phyloP scores from a whole-genome alignment of 2,888 invertebrate genomes.

The Bombylius major region DNA sequence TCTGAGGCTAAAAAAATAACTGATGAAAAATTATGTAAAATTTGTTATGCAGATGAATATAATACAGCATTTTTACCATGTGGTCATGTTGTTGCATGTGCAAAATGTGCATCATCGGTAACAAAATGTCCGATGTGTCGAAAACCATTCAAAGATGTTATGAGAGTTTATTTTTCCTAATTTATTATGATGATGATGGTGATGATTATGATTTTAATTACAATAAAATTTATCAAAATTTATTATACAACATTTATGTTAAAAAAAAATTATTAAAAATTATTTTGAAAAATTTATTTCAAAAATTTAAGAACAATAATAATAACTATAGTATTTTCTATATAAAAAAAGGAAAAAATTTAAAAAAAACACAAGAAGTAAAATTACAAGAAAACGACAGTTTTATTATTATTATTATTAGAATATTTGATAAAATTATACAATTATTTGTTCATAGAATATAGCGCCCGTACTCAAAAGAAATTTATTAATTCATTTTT shows the following conservation, averaged over 20 bases:
- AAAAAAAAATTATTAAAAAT: not conserved
- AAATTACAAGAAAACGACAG: too few relatives aligned
- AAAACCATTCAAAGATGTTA: conserved; percentile 47
- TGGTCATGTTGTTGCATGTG: conserved; percentile 87
- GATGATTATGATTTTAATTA: not conserved
- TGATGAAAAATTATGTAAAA: conserved; percentile 68
- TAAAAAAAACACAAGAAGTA: too few relatives aligned
- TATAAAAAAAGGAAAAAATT: too few relatives aligned
- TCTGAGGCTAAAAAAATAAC: conserved; percentile 24
- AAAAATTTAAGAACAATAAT: too few relatives aligned
- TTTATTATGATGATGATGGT: not conserved
- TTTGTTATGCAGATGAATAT: conserved; percentile 80
- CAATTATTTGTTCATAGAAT: not conserved
- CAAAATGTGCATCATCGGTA: conserved; percentile 77
- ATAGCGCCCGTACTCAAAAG: conserved; percentile 6
- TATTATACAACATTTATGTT: not conserved
- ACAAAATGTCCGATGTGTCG: conserved; percentile 82
- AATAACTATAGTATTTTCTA: too few relatives aligned
- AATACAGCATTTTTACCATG: conserved; percentile 90
- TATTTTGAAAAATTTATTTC: not conserved
- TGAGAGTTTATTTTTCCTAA: conserved; percentile 38
- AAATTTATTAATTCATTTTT: not conserved
- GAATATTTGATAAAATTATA: not conserved
- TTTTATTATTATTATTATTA: not conserved
- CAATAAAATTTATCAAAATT: not conserved